Base-by-base conservation (phyloP, 37 sponge, comb jelly and placozoan species). In the Halichondria panicea region DNA sequence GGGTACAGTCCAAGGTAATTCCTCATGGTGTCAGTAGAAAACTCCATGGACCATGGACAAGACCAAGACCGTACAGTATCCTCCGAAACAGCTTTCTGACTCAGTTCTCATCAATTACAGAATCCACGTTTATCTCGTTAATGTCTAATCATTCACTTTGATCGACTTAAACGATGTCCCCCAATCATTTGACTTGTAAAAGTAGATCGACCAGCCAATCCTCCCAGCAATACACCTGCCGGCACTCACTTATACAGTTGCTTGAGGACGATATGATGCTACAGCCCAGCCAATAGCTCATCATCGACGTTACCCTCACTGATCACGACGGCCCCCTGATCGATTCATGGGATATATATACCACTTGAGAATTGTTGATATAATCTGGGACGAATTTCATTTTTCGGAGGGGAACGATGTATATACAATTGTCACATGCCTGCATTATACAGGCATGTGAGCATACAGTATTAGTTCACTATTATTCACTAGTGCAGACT, bases 91-190 rank as follows among this genome's bases (percentile, higher is more conserved):
- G 24, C 43, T 74, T 2, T 31, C 61, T 6, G 75, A 74, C 44
- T 4, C 30, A 42, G 33, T 22, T 45, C n/a, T n/a, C 42, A 61
- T 52, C 61, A 45, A 11, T 42, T 74, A 4, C 43, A 74, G 48
- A 3, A 34, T 18, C 32, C 24, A 13, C 43, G 30, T n/a, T n/a
- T n/a, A n/a, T n/a, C n/a, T n/a, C n/a, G n/a, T 27, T 15, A 38
- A 18, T 24, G 75, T n/a, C 43, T 18, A 43, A 63, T 74, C 3
- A 44, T 74, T 9, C 63, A 74, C 40, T 58, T 60, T 35, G 46
- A 74, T 25, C 61, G 75, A 22, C 45, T 74, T 18, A 74, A 74
- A 58, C 43, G n/a, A 4, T 74, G 44, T 33, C 39, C 30, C 12
- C 46, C 18, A 59, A n/a, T 15, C 48, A 5, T 68, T 39, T 46